Conservation (phyloP, 2,888 invertebrate genomes). For the Eupithecia dodoneata region DNA sequence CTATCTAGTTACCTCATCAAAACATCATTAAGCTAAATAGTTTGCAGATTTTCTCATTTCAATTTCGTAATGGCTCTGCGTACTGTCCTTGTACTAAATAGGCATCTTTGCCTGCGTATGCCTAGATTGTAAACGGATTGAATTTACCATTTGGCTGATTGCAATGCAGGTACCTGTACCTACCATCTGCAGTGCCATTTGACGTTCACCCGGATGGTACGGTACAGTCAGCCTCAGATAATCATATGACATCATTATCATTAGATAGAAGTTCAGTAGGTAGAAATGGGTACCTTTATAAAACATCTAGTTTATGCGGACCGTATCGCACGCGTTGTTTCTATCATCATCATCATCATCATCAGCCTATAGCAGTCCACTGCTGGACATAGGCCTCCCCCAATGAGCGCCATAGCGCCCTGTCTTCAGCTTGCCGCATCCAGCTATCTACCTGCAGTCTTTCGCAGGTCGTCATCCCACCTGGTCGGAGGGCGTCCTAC, state of each 20-base stretch:
- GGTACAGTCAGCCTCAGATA: neutral
- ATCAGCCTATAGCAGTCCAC: too few relatives aligned
- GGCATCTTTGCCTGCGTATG: slow-evolving; percentile 21
- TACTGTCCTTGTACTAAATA: slow-evolving; percentile 31
- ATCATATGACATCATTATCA: neutral
- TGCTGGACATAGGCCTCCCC: too few relatives aligned
- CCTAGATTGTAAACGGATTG: slow-evolving; percentile 35
- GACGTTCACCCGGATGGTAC: slow-evolving; percentile 48
- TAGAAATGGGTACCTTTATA: neutral
- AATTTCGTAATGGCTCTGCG: slow-evolving; percentile 15
- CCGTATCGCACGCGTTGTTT: neutral
- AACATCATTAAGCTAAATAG: slow-evolving; percentile 8
- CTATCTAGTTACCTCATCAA: neutral
- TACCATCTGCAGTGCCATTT: slow-evolving; percentile 36
- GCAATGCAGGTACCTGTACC: slow-evolving; percentile 28
- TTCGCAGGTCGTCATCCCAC: too few relatives aligned
- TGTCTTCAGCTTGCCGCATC: too few relatives aligned
- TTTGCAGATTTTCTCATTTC: slow-evolving; percentile 22
- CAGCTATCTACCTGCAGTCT: too few relatives aligned
- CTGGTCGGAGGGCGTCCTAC: too few relatives aligned
- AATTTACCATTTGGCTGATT: slow-evolving; percentile 38
- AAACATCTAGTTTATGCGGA: neutral
- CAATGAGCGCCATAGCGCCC: too few relatives aligned
- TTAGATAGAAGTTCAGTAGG: neutral
- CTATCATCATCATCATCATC: too few relatives aligned